Evolutionary conservation across 2,888 invertebrate species (phyloP).

Genomic region (Prenolepis imparis): DNA sequence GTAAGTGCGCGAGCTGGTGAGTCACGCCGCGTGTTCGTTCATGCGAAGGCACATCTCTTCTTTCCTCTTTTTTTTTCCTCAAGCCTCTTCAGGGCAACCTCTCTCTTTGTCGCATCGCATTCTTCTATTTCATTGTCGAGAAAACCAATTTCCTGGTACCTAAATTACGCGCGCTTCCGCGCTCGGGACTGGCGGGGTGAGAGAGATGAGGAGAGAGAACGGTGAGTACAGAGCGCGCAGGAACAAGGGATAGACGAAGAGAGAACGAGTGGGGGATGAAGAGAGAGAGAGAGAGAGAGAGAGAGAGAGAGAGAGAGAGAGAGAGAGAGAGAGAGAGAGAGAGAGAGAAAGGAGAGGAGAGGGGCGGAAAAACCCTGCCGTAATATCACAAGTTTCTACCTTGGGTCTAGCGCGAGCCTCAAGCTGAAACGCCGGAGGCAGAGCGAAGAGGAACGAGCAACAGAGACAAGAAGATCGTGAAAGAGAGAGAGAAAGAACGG

Average conservation of each 20-base stretch:
- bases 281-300: slow-evolving; percentile 5
- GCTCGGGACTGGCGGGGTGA: slow-evolving; percentile 48
- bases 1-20: slow-evolving; percentile 56
- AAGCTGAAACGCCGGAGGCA: slow-evolving; percentile 77
- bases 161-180: slow-evolving; percentile 84
- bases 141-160: slow-evolving; percentile 86
- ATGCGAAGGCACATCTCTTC: slow-evolving; percentile 27
- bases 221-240: slow-evolving; percentile 16
- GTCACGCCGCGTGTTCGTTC: slow-evolving; percentile 41
- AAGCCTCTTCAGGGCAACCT: slow-evolving; percentile 60
- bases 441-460: slow-evolving; percentile 59
- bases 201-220: slow-evolving; percentile 45
- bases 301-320: slow-evolving; percentile 51
- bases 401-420: slow-evolving; percentile 77
- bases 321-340: slow-evolving; percentile 29
- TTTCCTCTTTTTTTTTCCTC: slow-evolving; percentile 30
- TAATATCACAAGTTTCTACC: slow-evolving; percentile 85
- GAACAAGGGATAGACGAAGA: slow-evolving; percentile 31
- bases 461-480: background rate
- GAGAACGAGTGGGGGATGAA: slow-evolving; percentile 7
- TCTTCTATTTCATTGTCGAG: slow-evolving; percentile 87
- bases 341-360: slow-evolving; percentile 23
- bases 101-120: slow-evolving; percentile 81
- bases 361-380: slow-evolving; percentile 83
- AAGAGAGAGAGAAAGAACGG: slow-evolving; percentile 54